Conservation (phyloP, 2,113 vertebrate genomes). For the Abramis brama region DNA sequence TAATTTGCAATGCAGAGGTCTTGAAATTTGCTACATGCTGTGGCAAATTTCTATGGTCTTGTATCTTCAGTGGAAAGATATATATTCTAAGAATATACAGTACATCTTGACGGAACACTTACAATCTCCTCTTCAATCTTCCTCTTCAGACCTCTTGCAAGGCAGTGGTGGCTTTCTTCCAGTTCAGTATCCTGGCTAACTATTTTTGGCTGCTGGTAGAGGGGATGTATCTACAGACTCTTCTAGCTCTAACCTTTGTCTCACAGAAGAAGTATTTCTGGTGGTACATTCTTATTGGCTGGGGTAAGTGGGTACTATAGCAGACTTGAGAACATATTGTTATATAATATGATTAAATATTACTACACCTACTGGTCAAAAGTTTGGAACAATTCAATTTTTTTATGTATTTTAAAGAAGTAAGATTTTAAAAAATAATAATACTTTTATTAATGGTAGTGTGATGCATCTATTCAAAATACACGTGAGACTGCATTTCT, state of each 20-base stretch:
- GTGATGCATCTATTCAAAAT: too few relatives aligned
- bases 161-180: constrained; percentile 83
- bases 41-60: not conserved
- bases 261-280: constrained; percentile 87
- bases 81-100: not conserved
- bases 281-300: constrained; percentile 86
- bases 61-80: not conserved
- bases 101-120: not conserved
- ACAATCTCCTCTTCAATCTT: not conserved
- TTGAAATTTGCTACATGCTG: not conserved
- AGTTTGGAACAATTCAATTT: not conserved
- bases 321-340: not conserved
- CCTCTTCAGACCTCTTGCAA: constrained; percentile 81
- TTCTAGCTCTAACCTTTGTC: constrained; percentile 86
- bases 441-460: too few relatives aligned
- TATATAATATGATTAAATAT: not conserved
- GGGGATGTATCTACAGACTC: constrained; percentile 88
- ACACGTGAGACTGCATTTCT: too few relatives aligned
- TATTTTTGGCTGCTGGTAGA: constrained; percentile 90
- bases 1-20: not conserved
- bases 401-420: not conserved
- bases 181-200: constrained; percentile 88
- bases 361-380: not conserved
- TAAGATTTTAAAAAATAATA: too few relatives aligned
- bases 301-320: constrained; percentile 76